phyloP scores from a whole-genome alignment of 2,888 invertebrate genomes.

The Callyntrura sp. region DNA sequence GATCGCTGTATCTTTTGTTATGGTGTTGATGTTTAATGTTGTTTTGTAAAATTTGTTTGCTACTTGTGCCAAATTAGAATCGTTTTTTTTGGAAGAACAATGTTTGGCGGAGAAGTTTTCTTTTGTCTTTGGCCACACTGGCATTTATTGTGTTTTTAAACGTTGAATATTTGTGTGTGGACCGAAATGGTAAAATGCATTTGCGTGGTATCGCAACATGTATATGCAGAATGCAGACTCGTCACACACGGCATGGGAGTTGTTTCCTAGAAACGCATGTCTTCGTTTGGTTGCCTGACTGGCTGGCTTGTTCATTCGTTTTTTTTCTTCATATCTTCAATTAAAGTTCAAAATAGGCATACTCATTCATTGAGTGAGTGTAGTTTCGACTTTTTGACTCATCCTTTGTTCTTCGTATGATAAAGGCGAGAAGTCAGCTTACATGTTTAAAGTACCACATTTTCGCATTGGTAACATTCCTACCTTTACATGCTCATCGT shows the following conservation, averaged over 20 bases:
- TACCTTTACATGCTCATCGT: not conserved
- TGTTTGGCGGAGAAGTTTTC: not conserved
- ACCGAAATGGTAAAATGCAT: not conserved
- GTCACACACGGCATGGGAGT: slow-evolving; percentile 12
- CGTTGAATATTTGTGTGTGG: not conserved
- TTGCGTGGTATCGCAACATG: not conserved
- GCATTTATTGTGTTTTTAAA: too few relatives aligned
- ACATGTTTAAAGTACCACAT: not conserved
- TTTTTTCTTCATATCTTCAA: slow-evolving; percentile 5
- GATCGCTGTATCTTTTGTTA: not conserved
- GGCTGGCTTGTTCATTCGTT: slow-evolving; percentile 62
- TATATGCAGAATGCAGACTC: not conserved
- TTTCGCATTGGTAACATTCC: not conserved
- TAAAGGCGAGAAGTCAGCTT: not conserved
- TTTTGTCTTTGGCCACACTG: not conserved
- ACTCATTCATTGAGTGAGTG: slow-evolving; percentile 3
- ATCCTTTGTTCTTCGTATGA: slow-evolving; percentile 49
- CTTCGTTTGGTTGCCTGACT: slow-evolving; percentile 70
- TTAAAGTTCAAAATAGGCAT: slow-evolving; percentile 14
- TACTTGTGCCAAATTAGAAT: slow-evolving; percentile 46
- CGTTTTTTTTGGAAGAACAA: not conserved
- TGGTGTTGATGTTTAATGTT: slow-evolving; percentile 1
- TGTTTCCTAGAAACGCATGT: not conserved
- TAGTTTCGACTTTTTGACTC: slow-evolving; percentile 37
- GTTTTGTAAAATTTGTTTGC: slow-evolving; percentile 3